A percentile compares a stretch with the other conserved stretches of the same genome.
Conservation (phyloP, 2,113 vertebrate genomes). For the Delphinus delphis region DNA sequence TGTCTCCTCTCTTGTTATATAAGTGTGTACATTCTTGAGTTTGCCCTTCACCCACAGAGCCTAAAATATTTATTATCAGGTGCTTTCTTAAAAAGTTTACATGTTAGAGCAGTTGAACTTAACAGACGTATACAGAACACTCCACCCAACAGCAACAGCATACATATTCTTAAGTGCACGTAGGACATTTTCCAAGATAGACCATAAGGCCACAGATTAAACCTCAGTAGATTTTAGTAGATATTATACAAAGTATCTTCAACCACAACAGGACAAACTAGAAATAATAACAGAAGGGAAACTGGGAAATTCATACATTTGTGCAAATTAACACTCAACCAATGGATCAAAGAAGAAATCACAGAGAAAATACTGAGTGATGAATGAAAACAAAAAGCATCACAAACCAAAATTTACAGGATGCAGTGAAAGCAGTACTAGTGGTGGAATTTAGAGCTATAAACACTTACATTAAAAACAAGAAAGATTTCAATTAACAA, state of each 20-base stretch:
- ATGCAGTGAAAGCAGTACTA: background rate
- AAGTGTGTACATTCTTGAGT: background rate
- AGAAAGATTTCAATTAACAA: background rate
- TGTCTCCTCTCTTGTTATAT: background rate
- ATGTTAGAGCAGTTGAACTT: background rate
- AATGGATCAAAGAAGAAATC: background rate
- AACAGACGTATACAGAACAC: background rate
- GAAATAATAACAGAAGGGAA: background rate
- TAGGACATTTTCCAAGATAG: background rate
- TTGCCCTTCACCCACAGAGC: background rate
- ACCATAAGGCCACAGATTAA: background rate
- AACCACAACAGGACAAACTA: background rate
- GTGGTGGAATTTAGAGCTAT: background rate
- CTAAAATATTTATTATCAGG: background rate
- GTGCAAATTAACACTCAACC: background rate
- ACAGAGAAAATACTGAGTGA: background rate
- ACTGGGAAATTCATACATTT: background rate
- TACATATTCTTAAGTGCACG: background rate
- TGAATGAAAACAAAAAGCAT: background rate
- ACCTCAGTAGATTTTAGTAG: background rate
- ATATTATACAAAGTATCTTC: background rate
- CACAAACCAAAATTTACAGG: background rate
- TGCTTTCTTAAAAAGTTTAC: background rate
- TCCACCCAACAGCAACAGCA: background rate
- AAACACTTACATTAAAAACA: background rate